A percentile compares a stretch with the other conserved stretches of the same genome.
These are phyloP conservation scores for Nycticorax nycticorax DNA, from an alignment of 2,113 vertebrate genomes.

Conservation along the genomic window DNA sequence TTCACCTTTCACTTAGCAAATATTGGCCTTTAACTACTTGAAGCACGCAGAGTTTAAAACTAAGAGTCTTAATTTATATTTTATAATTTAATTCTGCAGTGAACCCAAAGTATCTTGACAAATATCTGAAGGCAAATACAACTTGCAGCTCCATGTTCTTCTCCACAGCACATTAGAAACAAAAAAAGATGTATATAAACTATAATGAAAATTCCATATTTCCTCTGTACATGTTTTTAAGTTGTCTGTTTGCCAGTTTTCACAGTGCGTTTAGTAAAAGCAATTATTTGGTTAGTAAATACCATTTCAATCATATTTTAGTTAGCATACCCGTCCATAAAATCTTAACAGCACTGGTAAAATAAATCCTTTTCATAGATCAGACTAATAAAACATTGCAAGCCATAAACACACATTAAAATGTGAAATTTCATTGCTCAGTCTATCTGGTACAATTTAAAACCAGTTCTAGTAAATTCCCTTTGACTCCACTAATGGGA, in stretches of 20 bases:
- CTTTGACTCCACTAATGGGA: conserved; percentile 2
- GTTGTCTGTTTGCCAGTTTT: conserved; percentile 70
- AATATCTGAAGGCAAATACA: conserved; percentile 47
- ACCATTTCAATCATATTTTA: conserved; percentile 73
- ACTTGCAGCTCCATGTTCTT: conserved; percentile 28
- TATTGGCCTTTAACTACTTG: not conserved
- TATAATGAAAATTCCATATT: conserved; percentile 52
- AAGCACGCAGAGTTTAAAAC: not conserved
- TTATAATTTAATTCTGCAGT: conserved; percentile 53
- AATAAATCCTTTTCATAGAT: conserved; percentile 61
- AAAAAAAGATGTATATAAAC: conserved; percentile 20
- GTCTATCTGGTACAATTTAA: conserved; percentile 46
- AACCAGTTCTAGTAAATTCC: conserved; percentile 35
- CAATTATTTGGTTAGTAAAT: conserved; percentile 77
- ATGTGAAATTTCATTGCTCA: conserved; percentile 68
- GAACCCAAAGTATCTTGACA: conserved; percentile 39
- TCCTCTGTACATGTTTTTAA: conserved; percentile 61
- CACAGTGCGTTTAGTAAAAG: conserved; percentile 71
- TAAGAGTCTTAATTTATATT: conserved; percentile 42
- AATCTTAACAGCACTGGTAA: conserved; percentile 61
- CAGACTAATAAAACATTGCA: conserved; percentile 71
- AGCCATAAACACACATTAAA: conserved; percentile 76
- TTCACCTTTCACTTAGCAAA: conserved; percentile 26
- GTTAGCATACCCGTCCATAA: conserved; percentile 30
- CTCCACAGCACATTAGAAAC: conserved; percentile 38